Base-by-base conservation (phyloP, 2,797 vertebrate genomes). In the Sebastes itinus region DNA sequence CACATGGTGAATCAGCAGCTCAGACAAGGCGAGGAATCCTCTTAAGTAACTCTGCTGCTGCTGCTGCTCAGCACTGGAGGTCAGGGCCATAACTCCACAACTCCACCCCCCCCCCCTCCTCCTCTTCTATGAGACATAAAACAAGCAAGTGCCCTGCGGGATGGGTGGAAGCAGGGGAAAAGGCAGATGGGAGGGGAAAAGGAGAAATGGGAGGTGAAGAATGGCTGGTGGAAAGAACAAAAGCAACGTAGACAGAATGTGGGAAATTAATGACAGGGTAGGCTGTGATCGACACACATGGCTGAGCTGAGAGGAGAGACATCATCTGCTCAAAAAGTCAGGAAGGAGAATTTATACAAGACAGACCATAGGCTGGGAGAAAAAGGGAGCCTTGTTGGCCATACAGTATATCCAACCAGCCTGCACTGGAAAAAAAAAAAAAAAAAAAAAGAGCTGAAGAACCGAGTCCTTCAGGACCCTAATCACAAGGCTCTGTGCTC, bases 401-500 rank as follows among this genome's bases (percentile, higher is more conserved):
- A 83, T 81, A 78, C 65, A 63, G 88, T 79, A 85, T 83, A 49
- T 49, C 83, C 84, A 80, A 74, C 64, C 85, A 80, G 87, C 66
- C 79, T 84, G 72, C 82, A 82, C 59, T 88, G 72, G 75, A 75
- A 58, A 75, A 72, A 63, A 66, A 67, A 77, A 58, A 72, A 71
- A 27, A 63, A 63, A n/a, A 66, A 58, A 75, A 72, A 63, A 66
- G 58, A n/a, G 49, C 77, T 58, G 35, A 86, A 89, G 91, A 93
- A 91, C 82, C 2, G 80, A 91, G 90, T 91, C 92, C 91, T 94
- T 92, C 84, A 92, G 89, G 89, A 93, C 85, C 91, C 85, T 94
- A 95, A 96, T 95, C 94, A 92, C 92, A 93, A 94, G 93, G 90
- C 91, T 93, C 86, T 88, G 84, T 80, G 72, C 91, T 92, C 90